Base-by-base conservation (phyloP, 2,113 vertebrate species). In the Catharus minimus region DNA sequence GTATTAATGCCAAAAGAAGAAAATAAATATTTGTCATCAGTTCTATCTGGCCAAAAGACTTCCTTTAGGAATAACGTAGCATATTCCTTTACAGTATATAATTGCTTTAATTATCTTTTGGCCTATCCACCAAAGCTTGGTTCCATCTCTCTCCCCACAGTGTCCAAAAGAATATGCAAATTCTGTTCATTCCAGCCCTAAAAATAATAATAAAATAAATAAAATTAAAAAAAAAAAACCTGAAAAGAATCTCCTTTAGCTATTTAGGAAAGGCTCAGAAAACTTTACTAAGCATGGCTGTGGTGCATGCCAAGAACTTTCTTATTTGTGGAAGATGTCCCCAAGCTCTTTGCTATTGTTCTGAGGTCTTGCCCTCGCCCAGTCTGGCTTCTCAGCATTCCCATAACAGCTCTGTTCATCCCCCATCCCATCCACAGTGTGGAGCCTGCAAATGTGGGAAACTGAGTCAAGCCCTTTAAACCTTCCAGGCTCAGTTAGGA, bases 91-190 rank as follows among this genome's bases (percentile, higher is more conserved):
- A 32, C 79, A 80, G 23, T 80, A 33, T 67, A 44, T 80, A 91
- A 94, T 95, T 95, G 64, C 82, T 66, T 94, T 96, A 94, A 92
- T 91, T 89, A 87, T 86, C 84, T 92, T 89, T 91, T 95, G 94
- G 82, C 94, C 82, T 76, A 26, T 41, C 47, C 67, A 69, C 67
- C 85, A 41, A 91, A 82, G 13, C 1, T 1, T 41, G 60, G 30
- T 77, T 89, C 85, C 71, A 82, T 93, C 46, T 94, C 50, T 89
- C 41, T 85, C 58, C 62, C 74, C 5, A 3, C 8, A 86, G 74
- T 3, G 11, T 73, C 91, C 18, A 0, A 93, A 89, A 85, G 66
- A 69, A 75, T 30, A 75, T 69, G 41, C 75, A 91, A 78, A 94
- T 91, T 82, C 23, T 82, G 55, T 55, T 91, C 71, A 22, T 65